Percentiles rank a stretch among this genome's conserved stretches.
phyloP scores from a whole-genome alignment of 2,113 vertebrate genomes.

The Lamprologus sp. region DNA sequence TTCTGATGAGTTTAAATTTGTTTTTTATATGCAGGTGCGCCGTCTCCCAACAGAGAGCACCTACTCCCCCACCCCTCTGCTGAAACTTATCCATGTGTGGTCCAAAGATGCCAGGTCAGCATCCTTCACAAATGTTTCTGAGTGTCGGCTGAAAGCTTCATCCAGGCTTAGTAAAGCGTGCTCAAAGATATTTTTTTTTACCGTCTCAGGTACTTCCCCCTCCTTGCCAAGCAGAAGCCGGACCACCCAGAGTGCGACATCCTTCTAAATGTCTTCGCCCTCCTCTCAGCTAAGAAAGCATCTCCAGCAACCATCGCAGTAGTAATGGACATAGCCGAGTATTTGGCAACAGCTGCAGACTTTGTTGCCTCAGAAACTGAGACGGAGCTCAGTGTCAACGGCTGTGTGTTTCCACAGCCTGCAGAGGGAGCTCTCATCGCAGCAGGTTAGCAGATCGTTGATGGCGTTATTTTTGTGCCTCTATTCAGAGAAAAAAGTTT shows the following conservation, averaged over 20 bases:
- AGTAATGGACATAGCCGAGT: conserved; percentile 85
- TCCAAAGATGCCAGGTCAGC: conserved; percentile 84
- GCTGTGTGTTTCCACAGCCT: conserved; percentile 60
- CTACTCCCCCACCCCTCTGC: conserved; percentile 87
- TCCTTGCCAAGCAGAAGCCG: conserved; percentile 83
- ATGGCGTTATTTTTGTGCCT: fast-evolving
- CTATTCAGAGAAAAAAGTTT: neutral
- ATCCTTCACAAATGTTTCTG: neutral
- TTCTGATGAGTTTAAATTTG: neutral
- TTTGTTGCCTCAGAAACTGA: conserved; percentile 74
- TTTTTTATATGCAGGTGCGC: conserved; percentile 67
- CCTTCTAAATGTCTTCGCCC: conserved; percentile 82
- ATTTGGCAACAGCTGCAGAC: conserved; percentile 79
- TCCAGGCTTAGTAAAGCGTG: neutral
- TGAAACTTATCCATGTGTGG: conserved; percentile 90
- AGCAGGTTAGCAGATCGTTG: conserved; percentile 61
- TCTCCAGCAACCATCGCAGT: conserved; percentile 72
- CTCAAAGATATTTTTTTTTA: fast-evolving
- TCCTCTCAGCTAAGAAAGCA: conserved; percentile 83
- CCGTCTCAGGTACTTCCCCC: conserved; percentile 81
- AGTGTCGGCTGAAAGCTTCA: neutral
- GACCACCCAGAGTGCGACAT: conserved; percentile 78
- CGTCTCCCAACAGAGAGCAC: conserved; percentile 86
- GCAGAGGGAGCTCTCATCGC: conserved; percentile 14
- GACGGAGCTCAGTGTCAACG: conserved; percentile 66